Conservation (phyloP, 1,140 invertebrate genomes). For the Tetragonula clypearis region DNA sequence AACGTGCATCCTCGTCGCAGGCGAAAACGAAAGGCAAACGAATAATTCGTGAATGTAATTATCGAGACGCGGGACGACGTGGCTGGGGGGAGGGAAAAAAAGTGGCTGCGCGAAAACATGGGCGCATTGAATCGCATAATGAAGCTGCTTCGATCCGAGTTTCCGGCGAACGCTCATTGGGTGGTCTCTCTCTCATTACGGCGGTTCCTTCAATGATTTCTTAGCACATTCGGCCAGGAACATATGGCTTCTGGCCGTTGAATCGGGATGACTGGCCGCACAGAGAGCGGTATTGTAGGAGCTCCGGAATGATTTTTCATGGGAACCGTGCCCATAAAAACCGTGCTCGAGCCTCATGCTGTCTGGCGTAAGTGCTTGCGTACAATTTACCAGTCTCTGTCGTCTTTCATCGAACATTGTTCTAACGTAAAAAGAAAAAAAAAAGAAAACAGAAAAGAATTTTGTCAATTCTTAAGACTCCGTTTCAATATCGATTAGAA, state of each 20-base stretch:
- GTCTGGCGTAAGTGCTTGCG: constrained; percentile 4
- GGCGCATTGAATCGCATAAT: constrained; percentile 53
- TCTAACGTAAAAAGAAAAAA: no score
- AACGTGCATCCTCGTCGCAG: neutral
- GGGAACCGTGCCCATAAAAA: constrained; percentile 58
- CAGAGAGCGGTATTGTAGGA: constrained; percentile 62
- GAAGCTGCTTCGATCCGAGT: constrained; percentile 54
- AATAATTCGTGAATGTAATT: constrained; percentile 14
- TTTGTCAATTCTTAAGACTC: no score
- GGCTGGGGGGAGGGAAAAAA: neutral
- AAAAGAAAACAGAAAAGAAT: no score
- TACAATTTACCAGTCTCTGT: neutral
- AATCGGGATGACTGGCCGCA: constrained; percentile 59
- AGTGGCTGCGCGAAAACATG: constrained; percentile 16
- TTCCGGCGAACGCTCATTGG: constrained; percentile 60
- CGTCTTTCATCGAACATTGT: no score
- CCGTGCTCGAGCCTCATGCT: neutral
- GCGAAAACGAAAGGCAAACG: neutral
- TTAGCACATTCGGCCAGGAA: constrained; percentile 63
- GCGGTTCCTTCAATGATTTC: constrained; percentile 66
- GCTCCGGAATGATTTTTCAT: constrained; percentile 63
- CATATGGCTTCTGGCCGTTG: constrained; percentile 65
- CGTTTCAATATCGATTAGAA: no score
- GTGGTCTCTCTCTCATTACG: constrained; percentile 67
- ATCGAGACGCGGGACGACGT: neutral